Conservation (phyloP, 2,888 invertebrate species). For the Latrodectus hesperus region DNA sequence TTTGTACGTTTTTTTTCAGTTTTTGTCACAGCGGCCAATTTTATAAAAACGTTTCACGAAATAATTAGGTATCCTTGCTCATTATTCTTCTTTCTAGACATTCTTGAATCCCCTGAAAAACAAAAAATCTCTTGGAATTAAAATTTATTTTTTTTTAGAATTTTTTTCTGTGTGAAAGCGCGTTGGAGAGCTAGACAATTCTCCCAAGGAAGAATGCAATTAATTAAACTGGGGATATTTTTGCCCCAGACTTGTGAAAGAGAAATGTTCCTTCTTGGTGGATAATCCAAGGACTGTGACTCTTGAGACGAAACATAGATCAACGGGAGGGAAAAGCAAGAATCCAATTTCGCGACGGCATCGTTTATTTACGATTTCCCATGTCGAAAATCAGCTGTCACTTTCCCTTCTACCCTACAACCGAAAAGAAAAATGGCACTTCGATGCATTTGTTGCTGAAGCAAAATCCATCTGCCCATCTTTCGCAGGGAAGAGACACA, state of each 20-base stretch:
- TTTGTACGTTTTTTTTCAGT: too few relatives aligned
- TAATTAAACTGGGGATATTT: background rate
- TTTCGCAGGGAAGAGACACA: background rate
- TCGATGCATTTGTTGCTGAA: constrained; percentile 39
- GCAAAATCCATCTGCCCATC: constrained; percentile 31
- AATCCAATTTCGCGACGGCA: constrained; percentile 57
- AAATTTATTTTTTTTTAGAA: background rate
- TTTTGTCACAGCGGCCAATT: background rate
- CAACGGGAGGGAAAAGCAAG: constrained; percentile 34
- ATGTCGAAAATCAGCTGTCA: constrained; percentile 67
- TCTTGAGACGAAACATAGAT: constrained; percentile 39
- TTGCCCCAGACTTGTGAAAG: background rate
- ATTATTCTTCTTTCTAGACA: too few relatives aligned
- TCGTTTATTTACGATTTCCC: constrained; percentile 66
- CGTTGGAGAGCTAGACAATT: too few relatives aligned
- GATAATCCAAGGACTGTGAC: constrained; percentile 31
- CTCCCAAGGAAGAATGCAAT: background rate
- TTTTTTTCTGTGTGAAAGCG: background rate
- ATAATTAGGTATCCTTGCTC: too few relatives aligned
- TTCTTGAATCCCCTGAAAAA: too few relatives aligned
- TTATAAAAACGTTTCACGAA: background rate
- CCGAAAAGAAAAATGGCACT: constrained; percentile 34
- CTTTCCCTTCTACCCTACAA: constrained; percentile 51
- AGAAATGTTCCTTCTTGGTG: background rate
- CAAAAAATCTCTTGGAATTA: constrained; percentile 3